Evolutionary conservation across 2,888 invertebrate genomes (phyloP).

Genomic region (Pteria penguin): DNA sequence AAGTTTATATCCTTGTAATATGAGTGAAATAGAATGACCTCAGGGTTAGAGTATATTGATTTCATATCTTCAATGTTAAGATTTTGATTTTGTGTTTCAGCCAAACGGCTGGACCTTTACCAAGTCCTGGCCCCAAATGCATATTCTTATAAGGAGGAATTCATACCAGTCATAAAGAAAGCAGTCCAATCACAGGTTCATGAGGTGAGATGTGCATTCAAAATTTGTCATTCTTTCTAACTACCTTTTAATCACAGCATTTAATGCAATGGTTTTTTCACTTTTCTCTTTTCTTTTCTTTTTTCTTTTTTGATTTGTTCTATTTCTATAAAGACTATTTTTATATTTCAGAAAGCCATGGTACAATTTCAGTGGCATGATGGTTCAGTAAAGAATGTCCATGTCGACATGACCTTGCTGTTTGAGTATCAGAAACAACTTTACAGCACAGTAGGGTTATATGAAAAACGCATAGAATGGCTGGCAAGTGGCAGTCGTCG

Average conservation of each 20-base stretch:
- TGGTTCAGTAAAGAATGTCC: constrained; percentile 79
- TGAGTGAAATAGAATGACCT: no score
- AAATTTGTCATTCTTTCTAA: no score
- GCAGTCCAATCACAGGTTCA: constrained; percentile 80
- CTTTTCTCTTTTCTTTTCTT: neutral
- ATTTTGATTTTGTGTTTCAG: constrained; percentile 59
- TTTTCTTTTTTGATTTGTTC: neutral
- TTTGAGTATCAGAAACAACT: constrained; percentile 80
- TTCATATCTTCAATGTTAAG: neutral
- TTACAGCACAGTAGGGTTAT: constrained; percentile 76
- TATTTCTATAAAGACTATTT: neutral
- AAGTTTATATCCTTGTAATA: no score
- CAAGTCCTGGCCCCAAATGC: constrained; percentile 80
- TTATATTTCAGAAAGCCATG: constrained; percentile 76
- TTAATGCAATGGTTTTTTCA: neutral
- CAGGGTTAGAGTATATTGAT: no score
- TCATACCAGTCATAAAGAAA: constrained; percentile 79
- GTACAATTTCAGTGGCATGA: constrained; percentile 80
- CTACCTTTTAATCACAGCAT: no score
- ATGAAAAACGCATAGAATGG: constrained; percentile 79
- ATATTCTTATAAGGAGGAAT: constrained; percentile 79
- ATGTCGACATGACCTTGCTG: constrained; percentile 79
- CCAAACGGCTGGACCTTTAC: constrained; percentile 78
- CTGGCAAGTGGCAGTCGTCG: constrained; percentile 77
- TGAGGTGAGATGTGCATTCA: constrained; percentile 64